Evolutionary conservation across 2,888 invertebrate genomes (phyloP).

Genomic region (Theodoxus fluviatilis): DNA sequence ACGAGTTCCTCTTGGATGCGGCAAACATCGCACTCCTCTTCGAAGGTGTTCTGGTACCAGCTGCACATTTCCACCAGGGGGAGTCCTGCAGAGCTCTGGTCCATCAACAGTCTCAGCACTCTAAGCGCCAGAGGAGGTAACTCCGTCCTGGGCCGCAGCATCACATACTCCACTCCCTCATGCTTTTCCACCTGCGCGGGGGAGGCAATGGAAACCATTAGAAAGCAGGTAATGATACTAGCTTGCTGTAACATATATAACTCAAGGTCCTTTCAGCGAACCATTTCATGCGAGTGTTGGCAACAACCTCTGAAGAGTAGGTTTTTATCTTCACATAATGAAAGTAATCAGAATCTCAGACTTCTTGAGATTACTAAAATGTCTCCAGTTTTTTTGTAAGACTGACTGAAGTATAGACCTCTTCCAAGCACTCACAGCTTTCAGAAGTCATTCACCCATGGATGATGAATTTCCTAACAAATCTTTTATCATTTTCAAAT

Average conservation of each 20-base stretch:
- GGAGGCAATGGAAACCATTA: not conserved
- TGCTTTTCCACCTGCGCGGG: slow-evolving; percentile 67
- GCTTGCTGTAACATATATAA: not conserved
- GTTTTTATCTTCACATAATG: too few species aligned
- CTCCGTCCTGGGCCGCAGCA: slow-evolving; percentile 69
- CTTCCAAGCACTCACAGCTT: too few species aligned
- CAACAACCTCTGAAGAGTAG: too few species aligned
- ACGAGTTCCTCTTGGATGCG: slow-evolving; percentile 50
- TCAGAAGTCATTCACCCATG: too few species aligned
- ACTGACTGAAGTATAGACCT: too few species aligned
- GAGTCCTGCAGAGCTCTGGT: slow-evolving; percentile 68
- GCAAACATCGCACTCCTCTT: slow-evolving; percentile 44
- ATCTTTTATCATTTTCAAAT: too few species aligned
- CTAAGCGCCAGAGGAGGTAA: slow-evolving; percentile 68
- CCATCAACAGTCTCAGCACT: slow-evolving; percentile 72
- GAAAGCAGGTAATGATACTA: too few species aligned
- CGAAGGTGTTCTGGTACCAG: slow-evolving; percentile 51
- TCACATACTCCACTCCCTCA: slow-evolving; percentile 63
- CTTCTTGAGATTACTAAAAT: too few species aligned
- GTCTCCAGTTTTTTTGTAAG: too few species aligned
- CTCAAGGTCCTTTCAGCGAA: too few species aligned
- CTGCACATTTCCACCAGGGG: slow-evolving; percentile 54
- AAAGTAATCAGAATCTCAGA: too few species aligned
- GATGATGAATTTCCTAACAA: too few species aligned
- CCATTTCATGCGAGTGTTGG: not conserved